Base-by-base conservation (phyloP, 2,888 invertebrate genomes). In the Ephialtes manifestator region DNA sequence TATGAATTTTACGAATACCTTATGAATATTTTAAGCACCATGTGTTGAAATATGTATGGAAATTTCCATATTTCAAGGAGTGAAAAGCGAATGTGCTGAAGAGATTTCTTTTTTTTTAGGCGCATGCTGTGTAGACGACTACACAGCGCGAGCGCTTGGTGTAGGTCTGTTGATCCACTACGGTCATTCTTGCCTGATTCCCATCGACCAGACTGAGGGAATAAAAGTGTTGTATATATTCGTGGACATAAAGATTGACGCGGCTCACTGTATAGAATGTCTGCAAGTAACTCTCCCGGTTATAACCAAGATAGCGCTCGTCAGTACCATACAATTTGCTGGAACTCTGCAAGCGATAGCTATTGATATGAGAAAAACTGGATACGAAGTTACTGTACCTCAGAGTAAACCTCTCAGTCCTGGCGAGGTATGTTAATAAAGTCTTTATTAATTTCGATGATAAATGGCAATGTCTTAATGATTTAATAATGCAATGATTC, bases 61-160 rank as follows among this genome's bases (percentile, higher is more conserved):
- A 35, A 35, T 35, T 35, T 2, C 35, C 35, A 7, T 7, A 35
- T 4, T 35, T 35, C 7, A 7, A 35, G 35, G 7, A 35, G 35
- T 35, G 35, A 4, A 35, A 35, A 35, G 35, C 35, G 35, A 35
- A 35, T 7, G 35, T 35, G 35, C 35, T 35, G 0, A 35, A 35
- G 35, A 4, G 28, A 58, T 84, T 78, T 15, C 58, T 15, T 75
- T 35, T 81, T 72, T 86, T 85, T 7, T 65, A 94, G 94, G 99
- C 51, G 99, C 99, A 0, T 99, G 99, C 93, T 99, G 99, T 94
- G 97, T 99, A 13, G 99, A 99, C 93, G 99, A 99, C 95, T 97
- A 97, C 92, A 98, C 99, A 0, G 99, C 99, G 0, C 96, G 96
- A 90, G 98, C 98, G 0, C 95, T 99, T 46, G 97, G 97, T 13